These are phyloP conservation scores for Eupithecia pulchellata DNA, from an alignment of 2,888 invertebrate genomes.

Conservation along the genomic window DNA sequence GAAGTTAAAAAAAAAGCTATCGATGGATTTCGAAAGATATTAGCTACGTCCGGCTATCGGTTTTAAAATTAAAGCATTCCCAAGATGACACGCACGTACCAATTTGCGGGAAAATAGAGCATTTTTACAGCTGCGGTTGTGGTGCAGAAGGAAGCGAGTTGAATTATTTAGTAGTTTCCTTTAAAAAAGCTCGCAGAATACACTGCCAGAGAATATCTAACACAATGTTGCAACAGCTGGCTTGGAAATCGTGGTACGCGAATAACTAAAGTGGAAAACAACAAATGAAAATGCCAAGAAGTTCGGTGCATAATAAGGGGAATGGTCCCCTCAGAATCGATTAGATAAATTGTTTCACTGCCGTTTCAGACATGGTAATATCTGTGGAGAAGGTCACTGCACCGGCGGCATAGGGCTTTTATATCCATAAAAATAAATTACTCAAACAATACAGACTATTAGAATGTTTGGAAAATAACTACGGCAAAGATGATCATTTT, in stretches of 20 bases:
- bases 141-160: constrained; percentile 11
- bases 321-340: not conserved
- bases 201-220: not conserved
- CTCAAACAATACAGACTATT: not conserved
- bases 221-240: not conserved
- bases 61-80: constrained; percentile 21
- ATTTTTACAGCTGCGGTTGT: constrained; percentile 14
- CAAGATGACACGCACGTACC: constrained; percentile 32
- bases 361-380: not conserved
- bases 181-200: not conserved
- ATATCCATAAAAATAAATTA: not conserved
- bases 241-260: not conserved
- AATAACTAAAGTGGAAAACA: not conserved
- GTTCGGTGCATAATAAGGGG: not conserved
- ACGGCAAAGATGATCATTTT: not conserved
- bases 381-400: constrained; percentile 2
- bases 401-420: not conserved
- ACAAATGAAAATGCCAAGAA: not conserved
- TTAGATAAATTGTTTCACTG: not conserved
- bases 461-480: not conserved
- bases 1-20: not conserved
- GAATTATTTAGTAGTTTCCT: constrained; percentile 6
- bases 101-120: constrained; percentile 33
- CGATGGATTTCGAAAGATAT: not conserved
- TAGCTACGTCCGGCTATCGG: not conserved